phyloP scores from a whole-genome alignment of 1,140 invertebrate species.

The Rhopalosiphum padi region DNA sequence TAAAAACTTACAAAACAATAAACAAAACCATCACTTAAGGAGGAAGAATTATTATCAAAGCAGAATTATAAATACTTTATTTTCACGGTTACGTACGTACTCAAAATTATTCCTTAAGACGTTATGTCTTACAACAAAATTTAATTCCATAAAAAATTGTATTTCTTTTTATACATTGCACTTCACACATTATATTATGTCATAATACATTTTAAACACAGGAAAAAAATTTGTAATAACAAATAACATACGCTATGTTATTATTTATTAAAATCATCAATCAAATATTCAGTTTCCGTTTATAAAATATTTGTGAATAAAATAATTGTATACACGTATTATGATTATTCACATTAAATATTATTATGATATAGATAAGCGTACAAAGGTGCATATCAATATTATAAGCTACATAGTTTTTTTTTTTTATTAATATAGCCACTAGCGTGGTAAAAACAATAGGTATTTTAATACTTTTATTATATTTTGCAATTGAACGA shows the following conservation, averaged over 20 bases:
- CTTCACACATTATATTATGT: background rate
- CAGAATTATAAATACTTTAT: background rate
- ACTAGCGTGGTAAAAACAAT: background rate
- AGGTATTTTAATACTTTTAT: background rate
- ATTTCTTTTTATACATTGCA: background rate
- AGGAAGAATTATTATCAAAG: background rate
- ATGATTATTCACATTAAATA: background rate
- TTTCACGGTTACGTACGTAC: too few species aligned
- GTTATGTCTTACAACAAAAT: background rate
- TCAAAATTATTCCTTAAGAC: background rate
- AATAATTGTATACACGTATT: background rate
- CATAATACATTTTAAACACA: background rate
- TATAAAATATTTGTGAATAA: background rate
- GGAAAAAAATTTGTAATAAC: background rate
- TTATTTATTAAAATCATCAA: background rate
- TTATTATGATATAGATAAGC: background rate
- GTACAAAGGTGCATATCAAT: background rate
- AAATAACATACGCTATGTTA: background rate
- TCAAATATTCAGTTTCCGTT: background rate
- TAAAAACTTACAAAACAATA: too few species aligned
- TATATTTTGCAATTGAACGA: background rate
- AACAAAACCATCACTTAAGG: too few species aligned
- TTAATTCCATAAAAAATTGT: background rate
- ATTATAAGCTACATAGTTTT: background rate
- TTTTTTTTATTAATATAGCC: background rate